Conservation (phyloP, 2,888 invertebrate species). For the Deilephila elpenor region DNA sequence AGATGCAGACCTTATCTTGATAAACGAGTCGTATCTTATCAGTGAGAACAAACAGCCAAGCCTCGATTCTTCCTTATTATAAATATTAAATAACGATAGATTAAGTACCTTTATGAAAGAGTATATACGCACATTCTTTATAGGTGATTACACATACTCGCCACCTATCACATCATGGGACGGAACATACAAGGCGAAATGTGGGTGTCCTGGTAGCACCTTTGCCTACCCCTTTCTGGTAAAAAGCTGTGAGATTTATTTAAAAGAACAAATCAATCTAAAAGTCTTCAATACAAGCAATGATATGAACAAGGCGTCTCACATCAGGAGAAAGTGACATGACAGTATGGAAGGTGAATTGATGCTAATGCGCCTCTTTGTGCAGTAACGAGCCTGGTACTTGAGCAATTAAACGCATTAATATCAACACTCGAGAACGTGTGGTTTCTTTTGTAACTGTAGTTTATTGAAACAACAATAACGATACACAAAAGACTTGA, state of each 20-base stretch:
- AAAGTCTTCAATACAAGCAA: not conserved
- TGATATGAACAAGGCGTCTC: not conserved
- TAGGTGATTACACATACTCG: too few relatives aligned
- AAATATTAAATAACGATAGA: not conserved
- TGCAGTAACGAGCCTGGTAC: not conserved
- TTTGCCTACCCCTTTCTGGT: not conserved
- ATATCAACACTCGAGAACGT: not conserved
- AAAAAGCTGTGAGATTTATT: not conserved
- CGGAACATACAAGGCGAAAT: too few relatives aligned
- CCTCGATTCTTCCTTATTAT: not conserved
- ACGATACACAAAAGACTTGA: too few relatives aligned
- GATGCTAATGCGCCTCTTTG: conserved; percentile 20
- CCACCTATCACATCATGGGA: too few relatives aligned
- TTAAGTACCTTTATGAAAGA: too few relatives aligned
- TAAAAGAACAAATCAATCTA: too few relatives aligned
- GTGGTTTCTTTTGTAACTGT: not conserved
- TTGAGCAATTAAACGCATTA: not conserved
- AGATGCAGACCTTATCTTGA: not conserved
- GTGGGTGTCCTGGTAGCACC: not conserved
- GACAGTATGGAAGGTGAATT: not conserved
- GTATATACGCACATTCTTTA: too few relatives aligned
- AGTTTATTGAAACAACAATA: too few relatives aligned
- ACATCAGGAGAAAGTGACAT: conserved; percentile 16
- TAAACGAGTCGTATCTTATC: not conserved
- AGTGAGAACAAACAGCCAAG: not conserved